A percentile compares a stretch with the other conserved stretches of the same genome.
These are phyloP conservation scores for Phrynocephalus versicolor DNA, from an alignment of 2,113 vertebrate genomes.

Conservation along the genomic window DNA sequence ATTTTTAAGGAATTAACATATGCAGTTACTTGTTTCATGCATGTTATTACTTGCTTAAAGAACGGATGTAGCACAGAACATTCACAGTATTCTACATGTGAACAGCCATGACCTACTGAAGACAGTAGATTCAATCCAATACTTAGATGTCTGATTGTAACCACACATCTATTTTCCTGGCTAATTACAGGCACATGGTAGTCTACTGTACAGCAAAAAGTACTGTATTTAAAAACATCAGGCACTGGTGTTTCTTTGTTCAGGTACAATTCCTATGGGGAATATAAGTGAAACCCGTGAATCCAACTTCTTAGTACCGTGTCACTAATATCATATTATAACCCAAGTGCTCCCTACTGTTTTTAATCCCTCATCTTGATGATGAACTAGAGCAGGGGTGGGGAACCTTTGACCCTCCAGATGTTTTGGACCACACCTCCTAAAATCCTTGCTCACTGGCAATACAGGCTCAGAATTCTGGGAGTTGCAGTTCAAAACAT, in stretches of 20 bases:
- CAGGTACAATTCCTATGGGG: not conserved
- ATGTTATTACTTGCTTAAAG: not conserved
- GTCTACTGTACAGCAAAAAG: not conserved
- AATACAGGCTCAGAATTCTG: too few relatives aligned
- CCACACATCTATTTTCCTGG: not conserved
- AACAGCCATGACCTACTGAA: not conserved
- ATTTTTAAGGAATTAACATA: not conserved
- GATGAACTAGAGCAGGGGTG: too few relatives aligned
- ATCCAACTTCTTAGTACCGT: too few relatives aligned
- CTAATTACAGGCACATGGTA: conserved; percentile 11
- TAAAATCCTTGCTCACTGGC: too few relatives aligned
- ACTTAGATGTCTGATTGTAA: not conserved
- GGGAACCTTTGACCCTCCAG: too few relatives aligned
- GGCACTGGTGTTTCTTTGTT: not conserved
- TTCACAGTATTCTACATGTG: not conserved
- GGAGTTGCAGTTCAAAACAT: too few relatives aligned
- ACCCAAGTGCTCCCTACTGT: too few relatives aligned
- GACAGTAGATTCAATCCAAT: not conserved
- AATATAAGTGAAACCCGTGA: too few relatives aligned
- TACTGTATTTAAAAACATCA: not conserved
- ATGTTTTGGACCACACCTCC: too few relatives aligned
- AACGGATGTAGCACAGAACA: not conserved
- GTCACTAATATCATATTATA: too few relatives aligned
- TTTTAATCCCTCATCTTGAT: too few relatives aligned
- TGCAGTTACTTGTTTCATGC: not conserved